A percentile compares a stretch with the other conserved stretches of the same genome.
Evolutionary conservation across 2,797 vertebrate genomes (phyloP).

Genomic region (Thunnus albacares): DNA sequence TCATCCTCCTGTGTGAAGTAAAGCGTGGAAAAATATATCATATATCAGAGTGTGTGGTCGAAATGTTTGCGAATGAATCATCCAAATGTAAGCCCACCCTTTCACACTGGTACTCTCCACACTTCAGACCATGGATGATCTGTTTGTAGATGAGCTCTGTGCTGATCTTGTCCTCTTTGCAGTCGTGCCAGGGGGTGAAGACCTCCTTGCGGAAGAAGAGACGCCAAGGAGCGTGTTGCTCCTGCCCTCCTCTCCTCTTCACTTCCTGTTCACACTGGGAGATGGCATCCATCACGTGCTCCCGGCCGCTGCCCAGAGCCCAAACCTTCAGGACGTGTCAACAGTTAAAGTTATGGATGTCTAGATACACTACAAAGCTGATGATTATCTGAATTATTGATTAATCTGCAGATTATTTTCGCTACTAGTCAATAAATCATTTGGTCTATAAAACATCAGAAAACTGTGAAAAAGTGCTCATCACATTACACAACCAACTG

Average conservation of each 20-base stretch:
- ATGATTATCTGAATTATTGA: no score
- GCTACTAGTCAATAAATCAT: no score
- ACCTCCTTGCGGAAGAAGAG: slow-evolving; percentile 96
- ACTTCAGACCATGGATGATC: slow-evolving; percentile 91
- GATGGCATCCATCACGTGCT: slow-evolving; percentile 95
- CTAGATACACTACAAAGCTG: not conserved
- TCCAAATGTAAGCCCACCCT: slow-evolving; percentile 84
- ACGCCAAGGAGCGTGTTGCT: slow-evolving; percentile 93
- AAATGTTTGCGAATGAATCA: not conserved
- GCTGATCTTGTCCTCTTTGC: slow-evolving; percentile 89
- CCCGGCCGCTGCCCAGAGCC: slow-evolving; percentile 91
- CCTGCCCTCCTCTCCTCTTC: slow-evolving; percentile 88
- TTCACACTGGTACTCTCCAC: slow-evolving; percentile 92
- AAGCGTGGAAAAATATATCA: not conserved
- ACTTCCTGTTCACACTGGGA: slow-evolving; percentile 96
- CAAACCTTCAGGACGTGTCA: slow-evolving; percentile 86
- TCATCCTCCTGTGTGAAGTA: slow-evolving; percentile 89
- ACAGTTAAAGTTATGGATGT: not conserved
- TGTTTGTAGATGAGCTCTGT: slow-evolving; percentile 96
- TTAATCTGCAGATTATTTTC: no score
- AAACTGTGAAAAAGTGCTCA: no score
- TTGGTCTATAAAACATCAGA: no score
- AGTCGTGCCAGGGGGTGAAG: slow-evolving; percentile 96
- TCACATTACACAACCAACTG: no score
- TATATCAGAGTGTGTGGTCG: not conserved